Evolutionary conservation across 2,113 vertebrate genomes (phyloP).

Genomic region (Crotalus helleri): DNA sequence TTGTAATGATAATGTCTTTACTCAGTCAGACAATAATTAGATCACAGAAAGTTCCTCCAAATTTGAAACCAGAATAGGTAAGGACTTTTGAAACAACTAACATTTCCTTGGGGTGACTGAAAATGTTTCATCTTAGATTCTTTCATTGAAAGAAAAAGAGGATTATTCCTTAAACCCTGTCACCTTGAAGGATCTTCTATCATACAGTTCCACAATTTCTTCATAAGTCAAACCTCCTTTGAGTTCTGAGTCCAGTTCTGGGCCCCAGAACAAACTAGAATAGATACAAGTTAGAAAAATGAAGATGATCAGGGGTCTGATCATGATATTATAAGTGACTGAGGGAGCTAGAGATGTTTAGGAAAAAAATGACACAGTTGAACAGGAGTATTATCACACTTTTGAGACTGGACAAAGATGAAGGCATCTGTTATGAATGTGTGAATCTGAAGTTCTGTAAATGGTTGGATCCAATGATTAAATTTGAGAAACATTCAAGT

Average conservation of each 20-base stretch:
- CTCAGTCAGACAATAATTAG: not conserved
- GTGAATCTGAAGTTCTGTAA: not conserved
- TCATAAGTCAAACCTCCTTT: not conserved
- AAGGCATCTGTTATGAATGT: not conserved
- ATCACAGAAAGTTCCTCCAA: not conserved
- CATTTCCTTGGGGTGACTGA: fast-evolving
- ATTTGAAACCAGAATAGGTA: fast-evolving
- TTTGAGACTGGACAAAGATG: not conserved
- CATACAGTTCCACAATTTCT: not conserved
- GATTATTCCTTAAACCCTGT: fast-evolving
- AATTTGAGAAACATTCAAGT: not conserved
- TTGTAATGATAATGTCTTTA: fast-evolving
- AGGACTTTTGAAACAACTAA: not conserved
- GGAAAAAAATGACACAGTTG: not conserved
- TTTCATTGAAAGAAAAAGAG: fast-evolving
- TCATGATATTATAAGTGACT: not conserved
- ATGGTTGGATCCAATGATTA: not conserved
- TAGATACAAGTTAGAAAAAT: not conserved
- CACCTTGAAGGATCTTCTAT: not conserved
- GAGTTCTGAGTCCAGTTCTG: not conserved
- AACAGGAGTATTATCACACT: not conserved
- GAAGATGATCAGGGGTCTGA: not conserved
- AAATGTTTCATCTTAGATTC: not conserved
- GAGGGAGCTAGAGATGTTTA: not conserved
- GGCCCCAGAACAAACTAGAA: not conserved